phyloP scores from a whole-genome alignment of 2,797 vertebrate species.

The Gymnocypris eckloni region DNA sequence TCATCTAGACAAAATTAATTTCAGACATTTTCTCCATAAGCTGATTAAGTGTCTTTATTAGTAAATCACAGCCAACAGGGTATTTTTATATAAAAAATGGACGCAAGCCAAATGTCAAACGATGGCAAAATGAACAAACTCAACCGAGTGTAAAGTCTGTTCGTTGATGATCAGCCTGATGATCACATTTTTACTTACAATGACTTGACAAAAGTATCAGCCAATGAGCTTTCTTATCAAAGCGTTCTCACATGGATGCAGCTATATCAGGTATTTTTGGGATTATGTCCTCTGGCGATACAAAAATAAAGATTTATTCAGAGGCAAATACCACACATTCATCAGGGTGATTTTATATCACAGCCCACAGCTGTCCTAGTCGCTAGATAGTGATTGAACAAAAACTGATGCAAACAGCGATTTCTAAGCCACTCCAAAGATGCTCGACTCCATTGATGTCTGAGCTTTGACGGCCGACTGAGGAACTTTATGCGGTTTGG shows the following conservation, averaged over 20 bases:
- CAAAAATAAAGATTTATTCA: slow-evolving; percentile 1
- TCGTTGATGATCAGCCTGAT: neutral
- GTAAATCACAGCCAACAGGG: no score
- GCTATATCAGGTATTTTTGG: slow-evolving; percentile 5
- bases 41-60: neutral
- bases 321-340: slow-evolving; percentile 18
- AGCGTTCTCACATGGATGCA: neutral
- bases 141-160: neutral
- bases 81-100: neutral
- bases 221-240: slow-evolving; percentile 12
- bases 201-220: neutral
- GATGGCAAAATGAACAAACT: slow-evolving; percentile 12
- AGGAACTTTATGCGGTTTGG: no score
- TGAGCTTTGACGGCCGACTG: neutral
- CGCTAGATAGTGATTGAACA: slow-evolving; percentile 1
- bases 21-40: neutral
- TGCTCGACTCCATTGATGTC: neutral
- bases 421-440: slow-evolving; percentile 17
- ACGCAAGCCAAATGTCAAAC: neutral
- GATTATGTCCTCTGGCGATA: slow-evolving; percentile 17
- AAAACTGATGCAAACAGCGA: neutral
- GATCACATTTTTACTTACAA: neutral
- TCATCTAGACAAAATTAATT: neutral
- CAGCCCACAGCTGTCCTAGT: slow-evolving; percentile 2
- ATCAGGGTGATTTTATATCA: slow-evolving; percentile 4